These are phyloP conservation scores for Cerastis leucographa DNA, from an alignment of 2,888 invertebrate genomes.

Conservation along the genomic window DNA sequence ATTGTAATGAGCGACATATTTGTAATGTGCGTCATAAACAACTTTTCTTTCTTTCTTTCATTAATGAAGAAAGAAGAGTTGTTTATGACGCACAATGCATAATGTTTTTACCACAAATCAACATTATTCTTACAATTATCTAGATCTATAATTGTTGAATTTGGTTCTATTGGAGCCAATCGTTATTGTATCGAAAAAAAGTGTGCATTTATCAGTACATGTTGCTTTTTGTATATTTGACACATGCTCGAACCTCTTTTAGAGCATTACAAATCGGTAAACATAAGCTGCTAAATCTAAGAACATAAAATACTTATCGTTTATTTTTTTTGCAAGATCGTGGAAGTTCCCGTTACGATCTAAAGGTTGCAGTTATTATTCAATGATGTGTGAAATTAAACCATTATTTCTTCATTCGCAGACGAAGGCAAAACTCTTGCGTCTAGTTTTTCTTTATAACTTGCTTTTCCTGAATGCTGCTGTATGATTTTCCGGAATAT, in stretches of 20 bases:
- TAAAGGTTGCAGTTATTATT: slow-evolving; percentile 36
- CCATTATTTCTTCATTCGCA: slow-evolving; percentile 25
- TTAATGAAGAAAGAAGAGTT: no score
- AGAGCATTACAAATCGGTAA: no score
- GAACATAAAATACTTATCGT: neutral
- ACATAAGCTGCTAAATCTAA: neutral
- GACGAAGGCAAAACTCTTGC: neutral
- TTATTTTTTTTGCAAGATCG: slow-evolving; percentile 12
- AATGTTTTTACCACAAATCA: neutral
- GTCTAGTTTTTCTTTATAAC: neutral
- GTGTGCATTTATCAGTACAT: neutral
- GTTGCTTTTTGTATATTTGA: neutral
- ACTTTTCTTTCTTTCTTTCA: neutral
- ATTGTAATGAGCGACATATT: neutral
- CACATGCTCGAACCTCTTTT: neutral
- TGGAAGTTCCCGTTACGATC: slow-evolving; percentile 11
- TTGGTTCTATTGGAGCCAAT: neutral
- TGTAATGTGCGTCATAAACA: neutral
- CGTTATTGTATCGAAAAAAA: neutral
- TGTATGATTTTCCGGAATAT: no score
- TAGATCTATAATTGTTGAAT: neutral
- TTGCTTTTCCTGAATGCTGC: neutral
- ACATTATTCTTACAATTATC: neutral
- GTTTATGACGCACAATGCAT: neutral
- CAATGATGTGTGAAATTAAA: slow-evolving; percentile 52